Conservation (phyloP, 2,888 invertebrate genomes). For the Cyaniris semiargus region DNA sequence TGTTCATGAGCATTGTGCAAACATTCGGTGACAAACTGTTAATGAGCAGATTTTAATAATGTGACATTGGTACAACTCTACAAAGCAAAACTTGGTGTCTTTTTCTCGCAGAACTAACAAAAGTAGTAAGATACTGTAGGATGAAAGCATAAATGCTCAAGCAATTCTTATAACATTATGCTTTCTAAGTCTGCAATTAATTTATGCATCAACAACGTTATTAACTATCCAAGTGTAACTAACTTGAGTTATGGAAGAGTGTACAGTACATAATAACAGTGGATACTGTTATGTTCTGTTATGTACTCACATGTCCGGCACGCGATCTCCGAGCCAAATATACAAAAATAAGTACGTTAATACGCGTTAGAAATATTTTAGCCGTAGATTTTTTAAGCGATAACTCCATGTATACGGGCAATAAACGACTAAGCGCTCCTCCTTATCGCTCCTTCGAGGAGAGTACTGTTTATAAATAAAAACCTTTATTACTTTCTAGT, state of each 20-base stretch:
- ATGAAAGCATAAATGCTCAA: not conserved
- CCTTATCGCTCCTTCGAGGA: slow-evolving; percentile 42
- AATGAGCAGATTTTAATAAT: not conserved
- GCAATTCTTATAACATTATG: not conserved
- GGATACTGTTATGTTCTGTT: slow-evolving; percentile 19
- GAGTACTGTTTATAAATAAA: slow-evolving; percentile 44
- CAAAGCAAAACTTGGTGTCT: not conserved
- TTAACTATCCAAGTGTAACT: slow-evolving; percentile 24
- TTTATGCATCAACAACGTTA: slow-evolving; percentile 20
- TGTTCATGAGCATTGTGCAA: not conserved
- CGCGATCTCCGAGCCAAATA: slow-evolving; percentile 27
- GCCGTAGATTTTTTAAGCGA: slow-evolving; percentile 31
- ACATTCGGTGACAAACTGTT: not conserved
- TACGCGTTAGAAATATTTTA: slow-evolving; percentile 33
- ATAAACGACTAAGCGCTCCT: slow-evolving; percentile 38
- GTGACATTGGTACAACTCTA: not conserved
- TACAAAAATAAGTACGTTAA: slow-evolving; percentile 33
- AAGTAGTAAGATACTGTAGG: not conserved
- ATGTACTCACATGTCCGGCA: slow-evolving; percentile 22
- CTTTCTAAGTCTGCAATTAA: slow-evolving; percentile 32
- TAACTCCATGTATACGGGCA: slow-evolving; percentile 33
- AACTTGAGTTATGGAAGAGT: slow-evolving; percentile 24
- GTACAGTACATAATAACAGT: slow-evolving; percentile 29
- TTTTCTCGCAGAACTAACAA: not conserved
- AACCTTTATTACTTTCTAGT: slow-evolving; percentile 37